These are phyloP conservation scores for Nylanderia fulva DNA, from an alignment of 1,140 invertebrate species.

Conservation along the genomic window DNA sequence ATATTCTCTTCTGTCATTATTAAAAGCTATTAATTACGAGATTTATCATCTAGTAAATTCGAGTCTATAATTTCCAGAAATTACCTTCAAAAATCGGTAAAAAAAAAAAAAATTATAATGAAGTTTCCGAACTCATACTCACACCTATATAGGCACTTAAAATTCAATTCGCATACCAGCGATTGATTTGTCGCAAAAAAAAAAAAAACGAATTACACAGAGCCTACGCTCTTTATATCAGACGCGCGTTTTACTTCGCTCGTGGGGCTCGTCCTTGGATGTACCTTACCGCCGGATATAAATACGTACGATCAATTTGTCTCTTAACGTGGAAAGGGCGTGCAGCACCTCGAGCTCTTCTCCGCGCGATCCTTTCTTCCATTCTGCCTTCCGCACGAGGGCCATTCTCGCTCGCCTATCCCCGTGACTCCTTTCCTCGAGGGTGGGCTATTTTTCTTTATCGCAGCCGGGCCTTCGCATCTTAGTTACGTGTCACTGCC, in stretches of 20 bases:
- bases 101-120: not conserved
- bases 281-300: slow-evolving; percentile 26
- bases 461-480: slow-evolving; percentile 55
- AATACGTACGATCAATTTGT: slow-evolving; percentile 55
- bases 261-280: slow-evolving; percentile 14
- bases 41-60: not conserved
- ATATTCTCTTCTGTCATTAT: not conserved
- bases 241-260: not conserved
- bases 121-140: not conserved
- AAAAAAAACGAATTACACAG: not conserved
- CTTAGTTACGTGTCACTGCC: slow-evolving; percentile 74
- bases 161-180: not conserved
- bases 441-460: slow-evolving; percentile 67
- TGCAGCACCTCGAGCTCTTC: slow-evolving; percentile 25
- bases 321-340: slow-evolving; percentile 27
- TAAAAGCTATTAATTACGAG: not conserved
- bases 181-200: not conserved
- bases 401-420: not conserved
- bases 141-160: not conserved
- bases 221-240: slow-evolving; percentile 2
- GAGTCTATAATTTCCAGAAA: not conserved
- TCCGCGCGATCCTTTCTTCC: slow-evolving; percentile 40
- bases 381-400: slow-evolving; percentile 24
- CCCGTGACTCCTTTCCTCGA: not conserved
- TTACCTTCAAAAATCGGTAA: not conserved